Conservation (phyloP, 2,888 invertebrate genomes). For the Salpingus planirostris region DNA sequence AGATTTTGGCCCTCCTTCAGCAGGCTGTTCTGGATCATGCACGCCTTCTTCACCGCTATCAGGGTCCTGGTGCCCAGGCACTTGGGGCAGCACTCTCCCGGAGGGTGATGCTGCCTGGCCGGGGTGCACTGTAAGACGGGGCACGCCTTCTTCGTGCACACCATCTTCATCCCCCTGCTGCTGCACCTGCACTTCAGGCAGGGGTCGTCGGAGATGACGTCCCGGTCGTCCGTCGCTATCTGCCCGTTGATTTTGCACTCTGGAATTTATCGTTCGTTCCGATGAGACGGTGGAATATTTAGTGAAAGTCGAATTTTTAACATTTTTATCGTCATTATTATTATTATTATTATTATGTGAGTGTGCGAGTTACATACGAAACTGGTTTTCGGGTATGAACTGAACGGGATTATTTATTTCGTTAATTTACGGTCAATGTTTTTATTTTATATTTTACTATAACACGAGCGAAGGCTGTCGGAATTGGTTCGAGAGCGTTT, state of each 20-base stretch:
- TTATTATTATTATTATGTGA: no score
- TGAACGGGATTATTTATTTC: no score
- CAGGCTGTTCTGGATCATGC: slow-evolving; percentile 42
- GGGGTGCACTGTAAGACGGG: slow-evolving; percentile 78
- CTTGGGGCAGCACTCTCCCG: slow-evolving; percentile 70
- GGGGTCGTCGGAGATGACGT: slow-evolving; percentile 75
- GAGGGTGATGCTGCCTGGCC: slow-evolving; percentile 57
- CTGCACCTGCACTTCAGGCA: slow-evolving; percentile 78
- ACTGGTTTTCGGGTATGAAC: no score
- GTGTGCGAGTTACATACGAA: no score
- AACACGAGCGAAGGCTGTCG: no score
- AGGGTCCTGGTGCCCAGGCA: slow-evolving; percentile 45
- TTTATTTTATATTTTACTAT: no score
- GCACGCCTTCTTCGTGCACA: slow-evolving; percentile 78
- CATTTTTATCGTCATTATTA: no score
- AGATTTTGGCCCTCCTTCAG: slow-evolving; percentile 25
- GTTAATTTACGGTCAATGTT: no score
- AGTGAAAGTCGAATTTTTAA: no score
- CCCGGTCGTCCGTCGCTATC: slow-evolving; percentile 64
- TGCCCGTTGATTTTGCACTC: slow-evolving; percentile 64
- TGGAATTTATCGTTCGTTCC: no score
- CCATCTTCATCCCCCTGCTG: slow-evolving; percentile 54
- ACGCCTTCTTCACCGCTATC: slow-evolving; percentile 39
- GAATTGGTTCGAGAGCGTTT: no score
- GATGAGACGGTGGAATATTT: no score